Evolutionary conservation across 2,888 invertebrate species (phyloP).

Genomic region (Hypercompe scribonia): DNA sequence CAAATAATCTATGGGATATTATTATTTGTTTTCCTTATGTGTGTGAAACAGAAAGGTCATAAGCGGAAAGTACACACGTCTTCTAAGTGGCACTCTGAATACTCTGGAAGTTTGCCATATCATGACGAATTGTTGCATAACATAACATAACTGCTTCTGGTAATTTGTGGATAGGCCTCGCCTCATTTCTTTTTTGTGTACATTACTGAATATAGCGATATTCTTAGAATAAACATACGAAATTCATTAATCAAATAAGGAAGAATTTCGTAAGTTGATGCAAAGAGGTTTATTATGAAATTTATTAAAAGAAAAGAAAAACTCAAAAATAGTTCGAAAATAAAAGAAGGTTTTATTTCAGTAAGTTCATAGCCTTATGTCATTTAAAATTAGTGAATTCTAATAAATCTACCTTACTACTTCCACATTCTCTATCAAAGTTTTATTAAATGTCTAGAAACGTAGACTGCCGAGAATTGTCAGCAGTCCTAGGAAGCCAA

Average conservation of each 20-base stretch:
- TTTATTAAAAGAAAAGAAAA: background rate
- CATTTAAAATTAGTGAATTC: background rate
- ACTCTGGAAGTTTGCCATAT: background rate
- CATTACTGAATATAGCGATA: background rate
- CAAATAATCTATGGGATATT: background rate
- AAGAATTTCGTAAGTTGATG: too few relatives aligned
- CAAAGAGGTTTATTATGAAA: too few relatives aligned
- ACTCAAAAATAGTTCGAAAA: too few relatives aligned
- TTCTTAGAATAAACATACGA: background rate
- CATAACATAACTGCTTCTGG: slow-evolving; percentile 3
- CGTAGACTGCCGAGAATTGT: background rate
- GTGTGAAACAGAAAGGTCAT: background rate
- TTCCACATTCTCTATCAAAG: background rate
- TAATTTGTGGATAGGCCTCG: background rate
- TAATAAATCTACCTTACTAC: background rate
- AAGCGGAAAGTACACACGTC: background rate
- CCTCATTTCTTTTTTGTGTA: background rate
- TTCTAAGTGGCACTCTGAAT: background rate
- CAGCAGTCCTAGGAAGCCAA: background rate
- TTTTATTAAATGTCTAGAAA: background rate
- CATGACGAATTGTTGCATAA: slow-evolving; percentile 1
- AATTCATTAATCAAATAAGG: background rate
- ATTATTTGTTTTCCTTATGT: background rate
- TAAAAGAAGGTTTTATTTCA: background rate
- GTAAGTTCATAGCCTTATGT: background rate